These are phyloP conservation scores for Numida meleagris DNA, from an alignment of 2,113 vertebrate genomes.

Conservation along the genomic window DNA sequence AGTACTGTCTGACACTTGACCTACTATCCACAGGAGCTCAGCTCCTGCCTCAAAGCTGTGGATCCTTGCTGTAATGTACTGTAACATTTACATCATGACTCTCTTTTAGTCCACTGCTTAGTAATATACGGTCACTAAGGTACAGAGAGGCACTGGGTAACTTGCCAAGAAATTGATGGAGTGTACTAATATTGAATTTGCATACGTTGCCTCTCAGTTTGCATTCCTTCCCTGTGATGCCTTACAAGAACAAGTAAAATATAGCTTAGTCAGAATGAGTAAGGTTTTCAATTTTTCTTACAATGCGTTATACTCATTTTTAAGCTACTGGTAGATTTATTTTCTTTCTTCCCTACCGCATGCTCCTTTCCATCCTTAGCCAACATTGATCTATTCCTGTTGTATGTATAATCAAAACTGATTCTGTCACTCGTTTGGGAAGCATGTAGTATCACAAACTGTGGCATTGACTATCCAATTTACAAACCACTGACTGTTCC, in stretches of 20 bases:
- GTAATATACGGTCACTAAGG: neutral
- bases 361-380: neutral
- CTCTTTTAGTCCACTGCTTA: neutral
- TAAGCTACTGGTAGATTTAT: neutral
- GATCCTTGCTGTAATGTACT: neutral
- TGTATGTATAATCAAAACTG: neutral
- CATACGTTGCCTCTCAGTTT: conserved; percentile 38
- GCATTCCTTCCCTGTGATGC: neutral
- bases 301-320: neutral
- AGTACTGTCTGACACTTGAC: neutral
- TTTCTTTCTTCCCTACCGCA: neutral
- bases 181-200: conserved; percentile 26
- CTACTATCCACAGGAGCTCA: neutral
- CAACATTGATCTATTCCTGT: neutral
- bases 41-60: neutral
- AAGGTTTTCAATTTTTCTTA: neutral
- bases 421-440: neutral
- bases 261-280: neutral
- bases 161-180: neutral
- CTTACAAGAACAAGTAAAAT: conserved; percentile 33
- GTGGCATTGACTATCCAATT: neutral
- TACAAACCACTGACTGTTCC: neutral
- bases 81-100: neutral
- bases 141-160: neutral
- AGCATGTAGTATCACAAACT: neutral